Conservation (phyloP, 64 coral and sea anemone genomes). For the Pachyseris speciosa region DNA sequence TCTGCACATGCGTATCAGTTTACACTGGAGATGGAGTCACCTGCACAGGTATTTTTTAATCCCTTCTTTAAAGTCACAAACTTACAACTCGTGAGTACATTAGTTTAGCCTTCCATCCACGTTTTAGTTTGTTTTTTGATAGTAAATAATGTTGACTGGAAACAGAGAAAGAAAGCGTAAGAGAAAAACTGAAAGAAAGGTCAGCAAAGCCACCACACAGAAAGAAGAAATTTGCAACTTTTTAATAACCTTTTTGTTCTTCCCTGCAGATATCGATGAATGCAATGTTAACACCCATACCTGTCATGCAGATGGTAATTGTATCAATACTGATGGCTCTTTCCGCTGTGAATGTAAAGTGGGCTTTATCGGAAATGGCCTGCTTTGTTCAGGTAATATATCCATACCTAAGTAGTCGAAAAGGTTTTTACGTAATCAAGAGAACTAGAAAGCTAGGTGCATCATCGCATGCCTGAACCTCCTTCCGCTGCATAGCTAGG, state of each 20-base stretch:
- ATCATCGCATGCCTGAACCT: no score
- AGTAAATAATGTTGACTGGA: no score
- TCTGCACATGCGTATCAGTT: constrained; percentile 70
- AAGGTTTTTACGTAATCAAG: neutral
- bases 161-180: no score
- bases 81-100: neutral
- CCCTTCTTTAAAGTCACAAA: no score
- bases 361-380: constrained; percentile 66
- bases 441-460: neutral
- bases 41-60: constrained; percentile 75
- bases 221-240: no score
- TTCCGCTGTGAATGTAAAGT: constrained; percentile 66
- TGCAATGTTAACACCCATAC: constrained; percentile 46
- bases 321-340: constrained; percentile 71
- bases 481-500: no score
- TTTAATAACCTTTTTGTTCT: neutral
- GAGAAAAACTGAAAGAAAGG: no score
- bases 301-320: constrained; percentile 56
- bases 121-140: no score
- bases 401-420: neutral
- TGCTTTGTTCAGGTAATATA: constrained; percentile 65
- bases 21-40: constrained; percentile 86
- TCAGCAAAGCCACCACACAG: no score
- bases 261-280: constrained; percentile 72
- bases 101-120: neutral